These are phyloP conservation scores for Papio anubis DNA, from an alignment of 2,113 vertebrate species.

Conservation along the genomic window DNA sequence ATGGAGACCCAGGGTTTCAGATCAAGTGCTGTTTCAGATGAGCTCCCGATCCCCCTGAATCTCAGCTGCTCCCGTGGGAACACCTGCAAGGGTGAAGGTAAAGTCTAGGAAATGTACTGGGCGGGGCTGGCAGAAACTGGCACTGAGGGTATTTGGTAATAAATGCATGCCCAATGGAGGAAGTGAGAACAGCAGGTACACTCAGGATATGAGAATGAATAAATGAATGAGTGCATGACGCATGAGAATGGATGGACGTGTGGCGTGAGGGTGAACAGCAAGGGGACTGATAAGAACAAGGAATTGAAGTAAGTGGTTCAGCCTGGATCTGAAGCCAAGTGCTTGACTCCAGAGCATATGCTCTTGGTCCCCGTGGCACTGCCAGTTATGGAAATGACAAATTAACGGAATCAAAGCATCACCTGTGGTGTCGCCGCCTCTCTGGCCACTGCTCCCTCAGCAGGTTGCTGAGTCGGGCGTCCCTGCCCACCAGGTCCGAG, in stretches of 20 bases:
- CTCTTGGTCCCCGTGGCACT: rapidly evolving
- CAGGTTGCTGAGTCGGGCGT: slow-evolving; percentile 85
- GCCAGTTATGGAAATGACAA: rapidly evolving
- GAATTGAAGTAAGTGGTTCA: rapidly evolving
- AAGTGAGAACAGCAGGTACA: background rate
- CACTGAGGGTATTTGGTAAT: rapidly evolving
- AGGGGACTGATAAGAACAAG: no score
- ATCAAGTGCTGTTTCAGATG: rapidly evolving
- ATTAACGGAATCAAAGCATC: slow-evolving; percentile 34
- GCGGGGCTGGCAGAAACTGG: background rate
- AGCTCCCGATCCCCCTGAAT: background rate
- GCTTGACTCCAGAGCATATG: rapidly evolving
- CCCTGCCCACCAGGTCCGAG: slow-evolving; percentile 87
- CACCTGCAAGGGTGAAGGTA: background rate
- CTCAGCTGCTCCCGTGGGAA: background rate
- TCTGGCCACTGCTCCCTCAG: slow-evolving; percentile 91
- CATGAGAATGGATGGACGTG: rapidly evolving
- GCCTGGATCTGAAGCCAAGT: background rate
- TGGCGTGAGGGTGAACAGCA: rapidly evolving
- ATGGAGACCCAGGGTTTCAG: no score
- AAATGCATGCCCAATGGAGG: background rate
- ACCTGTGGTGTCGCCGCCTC: slow-evolving; percentile 88
- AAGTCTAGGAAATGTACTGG: background rate
- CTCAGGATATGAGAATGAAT: background rate
- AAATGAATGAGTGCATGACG: rapidly evolving